A percentile compares a stretch with the other conserved stretches of the same genome.
These are phyloP conservation scores for Xyrauchen texanus DNA, from an alignment of 2,113 vertebrate species.

Conservation along the genomic window DNA sequence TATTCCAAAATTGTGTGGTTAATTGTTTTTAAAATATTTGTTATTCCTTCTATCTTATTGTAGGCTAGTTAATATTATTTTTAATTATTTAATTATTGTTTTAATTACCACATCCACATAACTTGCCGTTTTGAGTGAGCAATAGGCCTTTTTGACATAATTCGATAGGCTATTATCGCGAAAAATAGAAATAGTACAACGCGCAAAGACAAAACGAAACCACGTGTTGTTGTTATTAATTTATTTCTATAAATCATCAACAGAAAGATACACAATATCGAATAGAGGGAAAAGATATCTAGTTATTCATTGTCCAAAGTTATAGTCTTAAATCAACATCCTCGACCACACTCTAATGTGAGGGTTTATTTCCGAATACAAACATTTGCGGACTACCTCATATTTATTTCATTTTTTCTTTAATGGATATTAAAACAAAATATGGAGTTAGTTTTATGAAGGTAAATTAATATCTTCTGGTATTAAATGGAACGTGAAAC, in stretches of 20 bases:
- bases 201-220: conserved; percentile 71
- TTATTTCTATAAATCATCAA: conserved; percentile 99
- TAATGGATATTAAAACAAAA: too few species aligned
- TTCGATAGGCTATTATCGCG: not conserved
- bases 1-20: too few species aligned
- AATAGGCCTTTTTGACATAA: not conserved
- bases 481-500: too few species aligned
- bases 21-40: too few species aligned
- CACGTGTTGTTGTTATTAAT: conserved; percentile 95
- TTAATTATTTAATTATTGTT: too few species aligned
- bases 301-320: conserved; percentile 91
- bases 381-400: conserved; percentile 50
- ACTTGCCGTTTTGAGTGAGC: not conserved
- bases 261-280: conserved; percentile 91
- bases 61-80: too few species aligned
- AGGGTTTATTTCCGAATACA: conserved; percentile 68
- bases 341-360: conserved; percentile 63
- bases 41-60: too few species aligned
- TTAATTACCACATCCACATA: too few species aligned
- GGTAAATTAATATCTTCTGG: too few species aligned
- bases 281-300: conserved; percentile 83
- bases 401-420: too few species aligned
- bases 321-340: conserved; percentile 78
- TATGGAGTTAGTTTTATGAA: too few species aligned
- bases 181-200: not conserved